These are phyloP conservation scores for Madoqua kirkii DNA, from an alignment of 2,113 vertebrate genomes.

Conservation along the genomic window DNA sequence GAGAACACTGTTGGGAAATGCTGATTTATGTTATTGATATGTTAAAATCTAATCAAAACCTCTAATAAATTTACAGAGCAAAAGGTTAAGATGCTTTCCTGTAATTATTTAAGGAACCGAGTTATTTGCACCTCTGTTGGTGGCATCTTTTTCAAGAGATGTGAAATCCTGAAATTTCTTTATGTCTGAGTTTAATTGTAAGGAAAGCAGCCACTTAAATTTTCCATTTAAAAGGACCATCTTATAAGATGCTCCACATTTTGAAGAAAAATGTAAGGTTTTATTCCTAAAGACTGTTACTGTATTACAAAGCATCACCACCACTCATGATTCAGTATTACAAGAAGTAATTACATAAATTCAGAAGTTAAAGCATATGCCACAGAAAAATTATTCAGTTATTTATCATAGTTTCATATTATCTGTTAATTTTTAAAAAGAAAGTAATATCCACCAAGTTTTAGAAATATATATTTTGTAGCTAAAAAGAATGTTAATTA, in stretches of 20 bases:
- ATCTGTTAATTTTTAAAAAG: neutral
- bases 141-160: neutral
- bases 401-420: neutral
- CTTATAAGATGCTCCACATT: neutral
- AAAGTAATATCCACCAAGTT: neutral
- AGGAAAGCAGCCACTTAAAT: neutral
- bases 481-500: neutral
- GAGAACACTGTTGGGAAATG: neutral
- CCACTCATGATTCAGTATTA: neutral
- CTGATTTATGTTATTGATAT: neutral
- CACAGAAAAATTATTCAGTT: neutral
- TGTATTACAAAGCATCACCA: neutral
- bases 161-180: neutral
- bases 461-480: neutral
- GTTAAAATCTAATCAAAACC: slow-evolving; percentile 38
- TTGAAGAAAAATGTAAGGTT: neutral
- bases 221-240: neutral
- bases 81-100: slow-evolving; percentile 41
- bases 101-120: slow-evolving; percentile 31
- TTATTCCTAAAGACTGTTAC: neutral
- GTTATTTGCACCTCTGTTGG: slow-evolving; percentile 20
- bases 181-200: slow-evolving; percentile 16
- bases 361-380: neutral
- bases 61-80: slow-evolving; percentile 32
- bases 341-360: neutral